These are phyloP conservation scores for Meganola albula DNA, from an alignment of 2,888 invertebrate genomes.

Conservation along the genomic window DNA sequence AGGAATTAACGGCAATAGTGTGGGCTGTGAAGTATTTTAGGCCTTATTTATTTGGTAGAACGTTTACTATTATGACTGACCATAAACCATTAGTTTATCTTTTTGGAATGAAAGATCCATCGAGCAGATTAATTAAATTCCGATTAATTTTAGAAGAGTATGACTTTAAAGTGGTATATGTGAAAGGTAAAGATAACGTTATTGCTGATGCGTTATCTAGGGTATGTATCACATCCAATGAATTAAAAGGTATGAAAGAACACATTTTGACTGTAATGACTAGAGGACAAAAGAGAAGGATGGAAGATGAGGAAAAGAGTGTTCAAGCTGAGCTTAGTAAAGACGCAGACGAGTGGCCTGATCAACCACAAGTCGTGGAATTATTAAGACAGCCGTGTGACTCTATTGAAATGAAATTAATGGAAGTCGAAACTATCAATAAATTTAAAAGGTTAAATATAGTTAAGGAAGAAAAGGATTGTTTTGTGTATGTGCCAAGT, in stretches of 20 bases:
- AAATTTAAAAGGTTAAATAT: too few relatives aligned
- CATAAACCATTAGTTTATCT: conserved; percentile 11
- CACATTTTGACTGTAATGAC: conserved; percentile 9
- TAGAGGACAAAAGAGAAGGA: conserved; percentile 3
- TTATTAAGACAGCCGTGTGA: too few relatives aligned
- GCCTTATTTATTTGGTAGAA: background rate
- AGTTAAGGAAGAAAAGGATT: too few relatives aligned
- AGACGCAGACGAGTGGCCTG: too few relatives aligned
- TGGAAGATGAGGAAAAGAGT: too few relatives aligned
- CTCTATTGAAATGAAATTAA: too few relatives aligned
- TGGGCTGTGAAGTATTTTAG: background rate
- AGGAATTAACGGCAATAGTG: background rate
- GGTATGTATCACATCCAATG: conserved; percentile 9
- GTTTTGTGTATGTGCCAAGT: too few relatives aligned
- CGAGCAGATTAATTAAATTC: conserved; percentile 16
- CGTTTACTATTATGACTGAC: background rate
- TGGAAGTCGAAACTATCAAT: too few relatives aligned
- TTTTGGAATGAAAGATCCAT: conserved; percentile 16
- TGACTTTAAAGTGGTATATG: conserved; percentile 11
- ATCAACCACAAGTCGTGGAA: too few relatives aligned
- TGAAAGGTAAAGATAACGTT: conserved; percentile 11
- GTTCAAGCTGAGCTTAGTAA: too few relatives aligned
- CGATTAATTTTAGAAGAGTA: conserved; percentile 16
- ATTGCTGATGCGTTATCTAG: conserved; percentile 16
- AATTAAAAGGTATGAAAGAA: conserved; percentile 16